Percentiles rank a stretch among this genome's conserved stretches.
These are phyloP conservation scores for Ennomos fuscantarius DNA, from an alignment of 2,888 invertebrate species.

Conservation along the genomic window DNA sequence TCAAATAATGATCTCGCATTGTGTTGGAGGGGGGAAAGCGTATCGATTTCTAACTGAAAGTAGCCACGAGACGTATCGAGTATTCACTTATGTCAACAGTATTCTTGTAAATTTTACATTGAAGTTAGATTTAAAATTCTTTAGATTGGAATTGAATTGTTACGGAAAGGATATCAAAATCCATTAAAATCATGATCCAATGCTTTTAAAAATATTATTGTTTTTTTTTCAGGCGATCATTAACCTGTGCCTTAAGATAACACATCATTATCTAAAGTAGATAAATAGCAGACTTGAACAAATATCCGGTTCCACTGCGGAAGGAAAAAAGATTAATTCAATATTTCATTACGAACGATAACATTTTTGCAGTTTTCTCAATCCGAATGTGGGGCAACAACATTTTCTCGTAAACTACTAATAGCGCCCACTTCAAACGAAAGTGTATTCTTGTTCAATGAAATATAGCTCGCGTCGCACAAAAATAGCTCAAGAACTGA, in stretches of 20 bases:
- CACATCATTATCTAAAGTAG: constrained; percentile 14
- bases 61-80: constrained; percentile 4
- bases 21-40: constrained; percentile 19
- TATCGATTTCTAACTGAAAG: constrained; percentile 15
- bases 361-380: background rate
- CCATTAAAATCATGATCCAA: too few species aligned
- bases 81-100: constrained; percentile 2
- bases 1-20: constrained; percentile 5
- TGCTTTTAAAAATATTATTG: background rate
- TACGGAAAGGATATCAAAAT: too few species aligned
- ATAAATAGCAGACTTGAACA: constrained; percentile 18
- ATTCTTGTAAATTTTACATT: background rate
- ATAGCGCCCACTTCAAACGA: constrained; percentile 31
- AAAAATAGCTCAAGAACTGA: constrained; percentile 37
- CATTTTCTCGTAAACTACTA: constrained; percentile 19
- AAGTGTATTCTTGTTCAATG: constrained; percentile 27
- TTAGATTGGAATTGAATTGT: too few species aligned
- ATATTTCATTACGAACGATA: background rate
- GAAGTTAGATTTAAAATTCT: too few species aligned
- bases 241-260: constrained; percentile 25
- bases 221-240: constrained; percentile 28
- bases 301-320: background rate
- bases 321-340: background rate
- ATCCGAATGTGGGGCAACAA: constrained; percentile 16
- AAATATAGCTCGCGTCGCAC: constrained; percentile 31